Base-by-base conservation (phyloP, 2,797 vertebrate species). In the Phataginus tricuspis region DNA sequence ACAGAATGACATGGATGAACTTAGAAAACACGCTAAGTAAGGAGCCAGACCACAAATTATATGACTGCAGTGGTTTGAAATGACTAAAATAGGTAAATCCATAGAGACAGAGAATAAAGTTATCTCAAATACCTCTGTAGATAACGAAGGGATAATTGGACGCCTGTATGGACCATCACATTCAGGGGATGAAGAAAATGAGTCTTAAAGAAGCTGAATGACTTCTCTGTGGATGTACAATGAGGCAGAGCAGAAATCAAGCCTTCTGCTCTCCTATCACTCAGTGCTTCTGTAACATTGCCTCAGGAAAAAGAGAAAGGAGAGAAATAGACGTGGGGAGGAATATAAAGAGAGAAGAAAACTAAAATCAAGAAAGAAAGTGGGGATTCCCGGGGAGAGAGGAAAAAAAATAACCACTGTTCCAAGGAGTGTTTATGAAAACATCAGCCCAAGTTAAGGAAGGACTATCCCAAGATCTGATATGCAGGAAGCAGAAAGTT, bases 171-270 rank as follows among this genome's bases (percentile, higher is more conserved):
- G 55, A 66, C 25, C 29, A n/a, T 39, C 53, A 39, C 19, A 61
- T 51, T 55, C 49, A 49, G 15, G 16, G 7, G 39, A n/a, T 42
- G 39, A 77, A 96, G n/a, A 92, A 93, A 77, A 45, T 31, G 39
- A 45, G 57, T 5, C 21, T 63, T 88, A 21, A n/a, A 86, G 82
- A 69, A 71, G 16, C 42, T 27, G 27, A 71, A 42, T 23, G 77
- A 53, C 71, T 68, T 39, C 42, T 8, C 0, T 0, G 0, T 29
- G 8, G n/a, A 66, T 0, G 0, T 42, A 34, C 16, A 42, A n/a
- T 37, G 59, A 68, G 42, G 16, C 2, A 57, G n/a, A 89, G 71
- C 13, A 3, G 69, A 42, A 6, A 9, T 27, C 42, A 49, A 39
- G 21, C 7, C 23, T 31, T 42, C 37, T 12, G 1, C 1, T 45